These are phyloP conservation scores for Molothrus aeneus DNA, from an alignment of 2,797 vertebrate genomes.

Conservation along the genomic window DNA sequence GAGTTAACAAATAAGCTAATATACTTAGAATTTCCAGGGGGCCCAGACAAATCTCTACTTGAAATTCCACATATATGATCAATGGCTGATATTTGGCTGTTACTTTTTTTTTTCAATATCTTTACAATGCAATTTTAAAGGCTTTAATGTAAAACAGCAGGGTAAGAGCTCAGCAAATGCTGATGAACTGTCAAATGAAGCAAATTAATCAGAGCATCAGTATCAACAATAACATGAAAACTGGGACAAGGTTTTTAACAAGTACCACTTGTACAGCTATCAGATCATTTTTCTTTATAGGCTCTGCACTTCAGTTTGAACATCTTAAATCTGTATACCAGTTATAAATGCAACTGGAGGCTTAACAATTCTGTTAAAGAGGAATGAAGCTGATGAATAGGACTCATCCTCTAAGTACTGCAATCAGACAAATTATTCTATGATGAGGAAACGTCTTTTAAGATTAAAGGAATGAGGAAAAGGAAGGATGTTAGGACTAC, in stretches of 20 bases:
- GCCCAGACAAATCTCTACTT: not conserved
- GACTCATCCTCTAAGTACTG: conserved; percentile 28
- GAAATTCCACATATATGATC: not conserved
- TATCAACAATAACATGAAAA: not conserved
- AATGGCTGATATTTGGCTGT: not conserved
- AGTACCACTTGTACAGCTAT: not conserved
- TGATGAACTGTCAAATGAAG: not conserved
- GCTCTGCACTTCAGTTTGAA: not conserved
- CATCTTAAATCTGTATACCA: not conserved
- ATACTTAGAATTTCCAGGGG: not conserved
- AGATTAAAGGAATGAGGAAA: conserved; percentile 17
- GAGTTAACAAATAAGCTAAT: not conserved
- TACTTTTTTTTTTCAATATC: not conserved
- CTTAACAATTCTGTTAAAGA: conserved; percentile 5
- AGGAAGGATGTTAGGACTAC: conserved; percentile 11
- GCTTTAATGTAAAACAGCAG: not conserved
- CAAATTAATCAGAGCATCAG: not conserved
- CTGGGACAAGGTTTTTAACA: not conserved
- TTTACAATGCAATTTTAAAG: not conserved
- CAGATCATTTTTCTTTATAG: not conserved
- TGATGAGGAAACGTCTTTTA: conserved; percentile 23
- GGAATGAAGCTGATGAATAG: conserved; percentile 22
- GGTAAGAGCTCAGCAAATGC: not conserved
- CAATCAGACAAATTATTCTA: conserved; percentile 51
- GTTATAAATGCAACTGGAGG: not conserved